Percentiles rank a stretch among this genome's conserved stretches.
Evolutionary conservation across 2,113 vertebrate species (phyloP).

Genomic region (Indicator maculatus): DNA sequence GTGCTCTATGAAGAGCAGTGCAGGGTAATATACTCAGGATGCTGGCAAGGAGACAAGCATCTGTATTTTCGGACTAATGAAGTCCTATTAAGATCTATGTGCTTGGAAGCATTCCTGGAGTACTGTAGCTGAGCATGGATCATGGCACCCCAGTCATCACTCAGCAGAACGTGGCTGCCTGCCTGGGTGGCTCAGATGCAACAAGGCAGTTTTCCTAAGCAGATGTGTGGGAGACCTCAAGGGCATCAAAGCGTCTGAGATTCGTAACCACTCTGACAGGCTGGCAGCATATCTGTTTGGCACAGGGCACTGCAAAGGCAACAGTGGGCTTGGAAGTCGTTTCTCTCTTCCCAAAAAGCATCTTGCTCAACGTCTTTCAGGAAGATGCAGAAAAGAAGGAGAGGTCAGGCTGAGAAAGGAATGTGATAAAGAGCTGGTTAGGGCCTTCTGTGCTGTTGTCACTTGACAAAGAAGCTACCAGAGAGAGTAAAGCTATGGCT

Average conservation of each 20-base stretch:
- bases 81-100: constrained; percentile 47
- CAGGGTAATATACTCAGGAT: constrained; percentile 11
- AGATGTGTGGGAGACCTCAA: constrained; percentile 57
- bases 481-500: neutral
- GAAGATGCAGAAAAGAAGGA: neutral
- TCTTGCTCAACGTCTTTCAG: constrained; percentile 27
- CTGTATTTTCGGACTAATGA: constrained; percentile 55
- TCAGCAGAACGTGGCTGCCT: neutral
- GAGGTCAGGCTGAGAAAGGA: constrained; percentile 5
- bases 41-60: constrained; percentile 45
- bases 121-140: neutral
- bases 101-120: constrained; percentile 52
- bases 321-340: neutral
- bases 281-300: constrained; percentile 54
- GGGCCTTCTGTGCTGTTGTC: constrained; percentile 28
- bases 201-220: constrained; percentile 53
- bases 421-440: constrained; percentile 20
- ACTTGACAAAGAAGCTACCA: neutral
- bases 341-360: constrained; percentile 31
- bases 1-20: neutral
- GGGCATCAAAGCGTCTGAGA: constrained; percentile 55
- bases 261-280: constrained; percentile 28
- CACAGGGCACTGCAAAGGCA: neutral
- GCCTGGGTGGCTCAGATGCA: neutral
- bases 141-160: neutral